These are phyloP conservation scores for Eulemur rubriventer DNA, from an alignment of 2,797 vertebrate species.

Conservation along the genomic window DNA sequence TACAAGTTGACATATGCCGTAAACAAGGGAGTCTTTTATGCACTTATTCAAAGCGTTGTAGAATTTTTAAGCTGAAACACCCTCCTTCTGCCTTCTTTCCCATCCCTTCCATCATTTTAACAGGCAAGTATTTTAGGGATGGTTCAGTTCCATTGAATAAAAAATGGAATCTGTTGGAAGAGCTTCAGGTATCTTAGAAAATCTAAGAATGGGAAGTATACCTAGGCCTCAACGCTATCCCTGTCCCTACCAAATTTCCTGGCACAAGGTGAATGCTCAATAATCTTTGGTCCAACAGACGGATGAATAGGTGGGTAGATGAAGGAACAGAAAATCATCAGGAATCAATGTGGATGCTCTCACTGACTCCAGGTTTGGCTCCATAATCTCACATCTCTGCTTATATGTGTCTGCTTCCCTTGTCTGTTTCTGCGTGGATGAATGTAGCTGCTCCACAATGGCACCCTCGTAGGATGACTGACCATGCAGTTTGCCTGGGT, in stretches of 20 bases:
- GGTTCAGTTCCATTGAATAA: neutral
- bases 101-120: neutral
- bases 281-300: neutral
- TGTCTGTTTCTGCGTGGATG: neutral
- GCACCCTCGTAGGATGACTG: neutral
- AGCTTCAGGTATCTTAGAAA: neutral
- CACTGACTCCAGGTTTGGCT: neutral
- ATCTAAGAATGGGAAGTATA: neutral
- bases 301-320: neutral
- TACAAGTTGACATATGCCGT: neutral
- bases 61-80: neutral
- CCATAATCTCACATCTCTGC: neutral
- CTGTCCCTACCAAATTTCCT: neutral
- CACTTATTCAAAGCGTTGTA: neutral
- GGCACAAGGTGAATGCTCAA: neutral
- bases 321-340: neutral
- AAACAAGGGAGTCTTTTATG: neutral
- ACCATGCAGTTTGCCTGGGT: neutral
- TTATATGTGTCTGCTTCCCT: neutral
- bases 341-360: neutral
- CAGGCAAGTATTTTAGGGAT: neutral
- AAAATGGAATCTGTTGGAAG: neutral
- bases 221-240: neutral
- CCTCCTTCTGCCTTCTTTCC: neutral
- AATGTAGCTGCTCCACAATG: neutral